phyloP scores from a whole-genome alignment of 1,140 invertebrate species.

The Campoletis sonorensis region DNA sequence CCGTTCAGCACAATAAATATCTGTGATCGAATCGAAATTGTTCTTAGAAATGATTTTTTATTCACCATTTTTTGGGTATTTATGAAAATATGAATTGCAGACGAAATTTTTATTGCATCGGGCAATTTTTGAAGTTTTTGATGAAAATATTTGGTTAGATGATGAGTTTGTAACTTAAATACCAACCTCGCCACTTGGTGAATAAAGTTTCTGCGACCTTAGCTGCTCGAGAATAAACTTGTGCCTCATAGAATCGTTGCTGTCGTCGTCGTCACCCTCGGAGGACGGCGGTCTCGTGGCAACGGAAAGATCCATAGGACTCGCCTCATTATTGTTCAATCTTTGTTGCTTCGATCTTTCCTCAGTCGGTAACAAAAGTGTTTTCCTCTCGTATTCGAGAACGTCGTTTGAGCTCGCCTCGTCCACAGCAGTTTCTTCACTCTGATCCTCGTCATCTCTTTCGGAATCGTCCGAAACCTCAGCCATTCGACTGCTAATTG shows the following conservation, averaged over 20 bases:
- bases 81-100: no score
- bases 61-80: no score
- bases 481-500: constrained; percentile 77
- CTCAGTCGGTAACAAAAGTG: constrained; percentile 61
- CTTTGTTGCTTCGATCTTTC: constrained; percentile 71
- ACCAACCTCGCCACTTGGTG: constrained; percentile 70
- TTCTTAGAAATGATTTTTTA: no score
- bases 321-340: constrained; percentile 74
- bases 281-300: constrained; percentile 72
- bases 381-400: constrained; percentile 71
- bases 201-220: constrained; percentile 72
- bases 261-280: constrained; percentile 72
- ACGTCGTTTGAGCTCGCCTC: constrained; percentile 66
- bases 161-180: constrained; percentile 9
- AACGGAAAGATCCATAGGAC: constrained; percentile 74
- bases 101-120: no score
- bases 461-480: constrained; percentile 75
- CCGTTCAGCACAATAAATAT: no score
- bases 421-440: constrained; percentile 66
- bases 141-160: constrained; percentile 13
- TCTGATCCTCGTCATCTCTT: constrained; percentile 66
- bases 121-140: no score
- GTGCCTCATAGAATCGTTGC: constrained; percentile 71
- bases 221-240: constrained; percentile 74
- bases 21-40: no score